Conservation (phyloP, 2,113 vertebrate species). For the Malurus melanocephalus region DNA sequence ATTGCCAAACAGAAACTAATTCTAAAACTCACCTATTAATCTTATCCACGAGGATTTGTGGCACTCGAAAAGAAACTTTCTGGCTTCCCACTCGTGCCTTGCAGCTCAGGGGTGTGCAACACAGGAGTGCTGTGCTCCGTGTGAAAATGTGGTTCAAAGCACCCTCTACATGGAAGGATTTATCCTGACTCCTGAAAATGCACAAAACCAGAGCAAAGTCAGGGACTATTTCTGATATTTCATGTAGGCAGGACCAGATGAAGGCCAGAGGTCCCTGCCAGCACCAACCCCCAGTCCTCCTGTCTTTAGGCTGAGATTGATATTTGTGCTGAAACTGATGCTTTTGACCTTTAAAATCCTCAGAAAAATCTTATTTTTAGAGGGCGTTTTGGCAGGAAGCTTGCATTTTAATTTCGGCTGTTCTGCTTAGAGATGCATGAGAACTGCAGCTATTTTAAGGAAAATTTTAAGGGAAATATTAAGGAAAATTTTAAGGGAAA, state of each 20-base stretch:
- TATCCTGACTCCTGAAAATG: slow-evolving; percentile 88
- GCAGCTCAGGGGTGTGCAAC: slow-evolving; percentile 53
- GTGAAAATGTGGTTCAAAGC: slow-evolving; percentile 88
- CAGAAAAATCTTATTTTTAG: neutral
- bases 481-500: neutral
- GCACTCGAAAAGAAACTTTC: slow-evolving; percentile 74
- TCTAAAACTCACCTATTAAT: slow-evolving; percentile 78
- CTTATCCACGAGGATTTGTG: slow-evolving; percentile 81
- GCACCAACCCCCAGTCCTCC: neutral
- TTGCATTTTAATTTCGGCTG: neutral
- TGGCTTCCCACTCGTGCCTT: slow-evolving; percentile 64
- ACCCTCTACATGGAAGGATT: slow-evolving; percentile 84
- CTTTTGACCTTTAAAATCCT: neutral
- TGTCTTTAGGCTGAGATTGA: neutral
- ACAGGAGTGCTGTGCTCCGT: slow-evolving; percentile 67
- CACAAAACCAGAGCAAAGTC: neutral
- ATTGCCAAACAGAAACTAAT: neutral
- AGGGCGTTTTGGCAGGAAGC: neutral
- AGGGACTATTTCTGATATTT: neutral
- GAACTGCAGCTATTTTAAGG: neutral
- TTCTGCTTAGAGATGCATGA: neutral
- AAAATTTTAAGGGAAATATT: neutral
- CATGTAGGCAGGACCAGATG: neutral
- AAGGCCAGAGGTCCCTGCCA: neutral
- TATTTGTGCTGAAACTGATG: neutral